These are phyloP conservation scores for Brenthis hecate DNA, from an alignment of 2,888 invertebrate species.

Conservation along the genomic window DNA sequence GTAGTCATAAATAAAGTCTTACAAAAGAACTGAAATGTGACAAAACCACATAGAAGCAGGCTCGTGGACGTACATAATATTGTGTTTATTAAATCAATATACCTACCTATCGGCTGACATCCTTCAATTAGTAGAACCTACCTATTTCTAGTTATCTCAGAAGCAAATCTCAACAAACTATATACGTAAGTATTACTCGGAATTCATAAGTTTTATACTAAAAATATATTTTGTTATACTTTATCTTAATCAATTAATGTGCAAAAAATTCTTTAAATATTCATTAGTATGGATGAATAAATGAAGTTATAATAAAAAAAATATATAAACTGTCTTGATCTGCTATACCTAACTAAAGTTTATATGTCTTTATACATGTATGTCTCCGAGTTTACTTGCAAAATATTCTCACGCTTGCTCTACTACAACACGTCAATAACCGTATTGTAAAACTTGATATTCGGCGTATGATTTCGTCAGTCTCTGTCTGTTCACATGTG, in stretches of 20 bases:
- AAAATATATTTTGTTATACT: not conserved
- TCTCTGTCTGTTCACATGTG: constrained; percentile 56
- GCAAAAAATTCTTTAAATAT: constrained; percentile 16
- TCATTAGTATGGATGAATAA: constrained; percentile 22
- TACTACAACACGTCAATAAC: constrained; percentile 52
- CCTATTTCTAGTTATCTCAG: not conserved
- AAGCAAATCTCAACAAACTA: constrained; percentile 2
- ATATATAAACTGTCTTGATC: not conserved
- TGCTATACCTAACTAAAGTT: not conserved
- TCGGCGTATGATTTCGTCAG: constrained; percentile 61
- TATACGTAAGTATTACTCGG: constrained; percentile 10
- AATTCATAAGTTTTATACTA: constrained; percentile 8
- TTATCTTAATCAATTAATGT: constrained; percentile 13
- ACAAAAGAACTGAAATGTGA: too few relatives aligned
- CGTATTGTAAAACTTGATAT: constrained; percentile 59
- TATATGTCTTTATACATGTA: not conserved
- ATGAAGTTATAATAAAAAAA: constrained; percentile 8
- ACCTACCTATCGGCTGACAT: too few relatives aligned
- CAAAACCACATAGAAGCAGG: too few relatives aligned
- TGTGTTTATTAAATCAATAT: too few relatives aligned
- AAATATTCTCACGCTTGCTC: constrained; percentile 53
- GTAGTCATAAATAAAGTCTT: too few relatives aligned
- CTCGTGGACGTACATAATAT: too few relatives aligned
- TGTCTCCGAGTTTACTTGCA: constrained; percentile 19
- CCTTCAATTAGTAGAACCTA: too few relatives aligned